These are phyloP conservation scores for Syrphus vitripennis DNA, from an alignment of 2,888 invertebrate genomes.

Conservation along the genomic window DNA sequence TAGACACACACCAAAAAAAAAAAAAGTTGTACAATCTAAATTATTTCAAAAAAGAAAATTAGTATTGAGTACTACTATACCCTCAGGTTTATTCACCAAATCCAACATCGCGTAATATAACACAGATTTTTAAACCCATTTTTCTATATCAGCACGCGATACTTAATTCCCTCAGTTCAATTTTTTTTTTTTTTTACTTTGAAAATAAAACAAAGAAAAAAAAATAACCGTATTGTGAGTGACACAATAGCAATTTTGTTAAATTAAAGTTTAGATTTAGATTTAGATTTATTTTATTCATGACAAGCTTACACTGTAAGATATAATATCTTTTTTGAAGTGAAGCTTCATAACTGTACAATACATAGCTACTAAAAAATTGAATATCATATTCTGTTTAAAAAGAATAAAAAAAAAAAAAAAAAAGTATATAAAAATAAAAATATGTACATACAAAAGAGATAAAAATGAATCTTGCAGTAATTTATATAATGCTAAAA, in stretches of 20 bases:
- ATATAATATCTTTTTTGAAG: no score
- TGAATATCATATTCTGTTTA: no score
- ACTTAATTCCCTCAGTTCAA: constrained; percentile 20
- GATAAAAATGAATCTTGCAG: no score
- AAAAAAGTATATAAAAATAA: no score
- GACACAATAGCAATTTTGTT: constrained; percentile 4
- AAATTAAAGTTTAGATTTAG: constrained; percentile 21
- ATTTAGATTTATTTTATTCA: no score
- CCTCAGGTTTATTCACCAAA: not conserved
- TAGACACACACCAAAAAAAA: not conserved
- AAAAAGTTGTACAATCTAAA: not conserved
- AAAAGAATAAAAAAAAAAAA: no score
- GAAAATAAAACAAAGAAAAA: not conserved
- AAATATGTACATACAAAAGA: no score
- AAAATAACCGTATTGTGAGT: not conserved
- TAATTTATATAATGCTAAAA: no score
- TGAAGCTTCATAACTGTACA: no score
- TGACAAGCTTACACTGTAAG: no score
- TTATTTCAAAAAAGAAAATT: not conserved
- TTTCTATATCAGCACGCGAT: constrained; percentile 13
- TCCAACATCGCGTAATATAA: not conserved
- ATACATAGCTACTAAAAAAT: no score
- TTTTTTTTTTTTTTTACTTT: constrained; percentile 17
- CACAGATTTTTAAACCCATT: constrained; percentile 8
- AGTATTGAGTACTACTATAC: not conserved